Conservation (phyloP, 1,140 invertebrate genomes). For the Drosophila ficusphila region DNA sequence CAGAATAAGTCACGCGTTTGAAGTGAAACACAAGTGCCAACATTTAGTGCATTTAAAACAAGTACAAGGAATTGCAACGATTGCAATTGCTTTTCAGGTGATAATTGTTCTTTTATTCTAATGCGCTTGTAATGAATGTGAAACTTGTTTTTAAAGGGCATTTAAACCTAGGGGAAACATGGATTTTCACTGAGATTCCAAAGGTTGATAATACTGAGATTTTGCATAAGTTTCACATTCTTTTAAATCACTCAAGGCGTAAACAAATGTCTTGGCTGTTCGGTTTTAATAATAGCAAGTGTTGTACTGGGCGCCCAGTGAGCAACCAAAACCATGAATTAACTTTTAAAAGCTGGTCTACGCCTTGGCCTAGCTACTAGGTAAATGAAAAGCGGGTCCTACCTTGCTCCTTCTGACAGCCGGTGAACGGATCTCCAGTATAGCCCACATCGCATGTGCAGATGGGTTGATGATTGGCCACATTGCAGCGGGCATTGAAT, state of each 20-base stretch:
- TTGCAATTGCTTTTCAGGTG: conserved; percentile 13
- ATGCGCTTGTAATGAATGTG: conserved; percentile 48
- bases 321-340: conserved; percentile 49
- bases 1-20: conserved; percentile 43
- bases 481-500: conserved; percentile 88
- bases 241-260: conserved; percentile 51
- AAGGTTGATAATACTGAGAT: conserved; percentile 2
- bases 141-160: conserved; percentile 41
- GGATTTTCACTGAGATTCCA: neutral
- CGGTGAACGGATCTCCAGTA: conserved; percentile 91
- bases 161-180: neutral
- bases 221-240: conserved; percentile 55
- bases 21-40: conserved; percentile 5
- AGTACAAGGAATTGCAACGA: conserved; percentile 21
- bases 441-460: conserved; percentile 89
- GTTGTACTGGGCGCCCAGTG: conserved; percentile 30
- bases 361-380: conserved; percentile 61
- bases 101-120: conserved; percentile 19
- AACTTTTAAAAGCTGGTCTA: conserved; percentile 48
- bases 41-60: neutral
- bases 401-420: conserved; percentile 88
- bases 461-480: conserved; percentile 89
- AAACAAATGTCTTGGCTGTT: conserved; percentile 37
- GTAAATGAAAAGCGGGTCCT: conserved; percentile 76
- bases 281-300: conserved; percentile 29